Base-by-base conservation (phyloP, 2,113 vertebrate species). In the Larimichthys polyactis region DNA sequence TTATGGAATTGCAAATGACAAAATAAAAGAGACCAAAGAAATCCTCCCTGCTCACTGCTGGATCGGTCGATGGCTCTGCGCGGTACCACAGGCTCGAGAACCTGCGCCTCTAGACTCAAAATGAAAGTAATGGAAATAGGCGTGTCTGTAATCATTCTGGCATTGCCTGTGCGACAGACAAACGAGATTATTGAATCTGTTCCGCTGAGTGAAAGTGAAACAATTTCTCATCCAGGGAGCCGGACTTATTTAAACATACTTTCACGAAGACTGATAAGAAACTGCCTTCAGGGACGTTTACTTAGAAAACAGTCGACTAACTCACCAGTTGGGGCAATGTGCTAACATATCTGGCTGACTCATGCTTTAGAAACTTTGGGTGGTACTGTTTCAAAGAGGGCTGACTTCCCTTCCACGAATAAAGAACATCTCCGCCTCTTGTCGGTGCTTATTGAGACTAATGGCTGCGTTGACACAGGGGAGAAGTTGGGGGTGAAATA, bases 401-500 rank as follows among this genome's bases (percentile, higher is more conserved):
- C 29, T 51, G 32, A 48, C 54, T 57, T 66, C 73, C 71, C 63
- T 27, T 81, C 69, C 64, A 29, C 81, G 71, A 77, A 91, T 75
- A 81, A 73, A 86, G 83, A 88, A 69, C 75, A 82, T 85, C 87
- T 80, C 76, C 29, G 51, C 49, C 64, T 65, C 74, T 60, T 76
- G 83, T 86, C 83, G 12, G 64, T n/a, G 63, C 88, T 90, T 84
- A 93, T 92, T 86, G 90, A 94, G 91, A 91, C 91, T 90, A 91
- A 94, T 90, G 81, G 83, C 70, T 60, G 46, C 52, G 29, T 82
- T 75, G 86, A 82, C 87, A 85, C 81, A 22, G 66, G 72, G 81
- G 82, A 85, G 80, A 86, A 86, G 84, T 83, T 86, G 69, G 73
- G 29, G 75, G 69, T 58, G 79, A 89, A 87, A 90, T 75, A 85